These are phyloP conservation scores for Apotomis betuletana DNA, from an alignment of 2,888 invertebrate genomes.

Conservation along the genomic window DNA sequence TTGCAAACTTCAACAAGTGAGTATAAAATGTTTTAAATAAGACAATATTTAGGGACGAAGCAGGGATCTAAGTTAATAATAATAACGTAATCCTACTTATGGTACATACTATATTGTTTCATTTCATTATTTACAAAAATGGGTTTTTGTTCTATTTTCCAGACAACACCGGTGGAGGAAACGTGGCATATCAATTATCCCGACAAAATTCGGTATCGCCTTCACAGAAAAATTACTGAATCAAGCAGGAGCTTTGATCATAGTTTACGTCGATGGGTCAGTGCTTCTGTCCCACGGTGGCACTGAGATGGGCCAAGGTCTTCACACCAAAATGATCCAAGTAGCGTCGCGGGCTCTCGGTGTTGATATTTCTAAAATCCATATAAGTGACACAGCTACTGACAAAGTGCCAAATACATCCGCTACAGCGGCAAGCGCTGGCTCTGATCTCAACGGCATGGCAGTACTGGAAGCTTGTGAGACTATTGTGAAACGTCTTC, in stretches of 20 bases:
- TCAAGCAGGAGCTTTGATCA: conserved; percentile 93
- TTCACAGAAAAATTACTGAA: conserved; percentile 90
- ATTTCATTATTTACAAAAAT: too few relatives aligned
- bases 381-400: conserved; percentile 92
- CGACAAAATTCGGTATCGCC: conserved; percentile 93
- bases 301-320: conserved; percentile 98
- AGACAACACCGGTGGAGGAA: conserved; percentile 93
- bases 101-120: too few relatives aligned
- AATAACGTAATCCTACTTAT: too few relatives aligned
- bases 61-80: too few relatives aligned
- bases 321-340: conserved; percentile 98
- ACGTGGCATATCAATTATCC: conserved; percentile 91
- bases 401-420: conserved; percentile 97
- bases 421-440: conserved; percentile 94
- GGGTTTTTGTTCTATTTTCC: conserved; percentile 52
- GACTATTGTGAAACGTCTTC: conserved; percentile 87
- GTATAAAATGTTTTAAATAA: conserved; percentile 44
- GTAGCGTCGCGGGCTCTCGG: conserved; percentile 90
- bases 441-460: conserved; percentile 96
- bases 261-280: conserved; percentile 94
- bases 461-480: conserved; percentile 93
- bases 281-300: conserved; percentile 95
- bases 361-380: conserved; percentile 88
- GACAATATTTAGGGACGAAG: background rate
- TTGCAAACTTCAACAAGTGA: conserved; percentile 89